Conservation (phyloP, 2,113 vertebrate species). For the Typhlomys cinereus region DNA sequence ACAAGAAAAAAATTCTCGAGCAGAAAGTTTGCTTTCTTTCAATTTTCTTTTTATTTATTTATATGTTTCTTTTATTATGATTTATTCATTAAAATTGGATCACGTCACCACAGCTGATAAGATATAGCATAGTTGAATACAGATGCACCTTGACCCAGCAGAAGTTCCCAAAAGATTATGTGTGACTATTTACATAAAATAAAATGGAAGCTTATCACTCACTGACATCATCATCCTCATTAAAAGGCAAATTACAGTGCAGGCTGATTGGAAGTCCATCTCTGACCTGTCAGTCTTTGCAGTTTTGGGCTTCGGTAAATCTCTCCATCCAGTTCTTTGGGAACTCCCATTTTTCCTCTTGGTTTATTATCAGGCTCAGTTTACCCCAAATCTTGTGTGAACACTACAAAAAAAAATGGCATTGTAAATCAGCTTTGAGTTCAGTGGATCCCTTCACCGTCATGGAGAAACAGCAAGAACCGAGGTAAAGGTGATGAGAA, state of each 20-base stretch:
- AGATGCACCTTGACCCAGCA: neutral
- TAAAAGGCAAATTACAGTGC: neutral
- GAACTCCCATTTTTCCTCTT: neutral
- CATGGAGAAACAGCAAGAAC: neutral
- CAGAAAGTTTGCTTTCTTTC: neutral
- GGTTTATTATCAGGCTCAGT: neutral
- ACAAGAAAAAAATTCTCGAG: neutral
- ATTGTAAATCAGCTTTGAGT: neutral
- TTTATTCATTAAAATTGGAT: slow-evolving; percentile 7
- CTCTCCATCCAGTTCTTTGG: neutral
- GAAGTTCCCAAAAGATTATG: neutral
- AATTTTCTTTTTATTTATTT: neutral
- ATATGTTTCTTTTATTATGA: neutral
- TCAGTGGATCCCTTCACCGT: neutral
- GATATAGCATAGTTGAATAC: neutral
- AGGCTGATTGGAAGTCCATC: neutral
- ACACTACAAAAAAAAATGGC: neutral
- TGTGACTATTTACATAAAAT: slow-evolving; percentile 3
- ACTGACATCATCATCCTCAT: neutral
- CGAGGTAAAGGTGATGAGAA: neutral
- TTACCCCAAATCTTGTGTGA: neutral
- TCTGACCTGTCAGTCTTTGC: neutral
- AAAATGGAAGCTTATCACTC: neutral
- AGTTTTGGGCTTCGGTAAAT: neutral
- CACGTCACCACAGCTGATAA: neutral